Evolutionary conservation across 2,888 invertebrate species (phyloP).

Genomic region (Trypoxylon attenuatum): DNA sequence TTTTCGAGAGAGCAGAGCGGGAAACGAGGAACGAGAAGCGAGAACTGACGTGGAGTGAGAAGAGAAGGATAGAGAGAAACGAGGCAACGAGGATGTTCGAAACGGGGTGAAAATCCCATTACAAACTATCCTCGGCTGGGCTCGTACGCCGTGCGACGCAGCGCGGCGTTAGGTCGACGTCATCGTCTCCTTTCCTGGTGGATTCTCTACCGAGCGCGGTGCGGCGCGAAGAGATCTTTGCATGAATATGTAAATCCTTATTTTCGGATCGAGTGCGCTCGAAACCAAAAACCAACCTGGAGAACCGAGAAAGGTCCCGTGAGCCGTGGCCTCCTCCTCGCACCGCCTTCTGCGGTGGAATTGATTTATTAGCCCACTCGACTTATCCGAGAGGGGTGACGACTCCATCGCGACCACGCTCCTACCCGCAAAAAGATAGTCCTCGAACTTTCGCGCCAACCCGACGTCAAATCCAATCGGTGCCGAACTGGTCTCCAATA

Average conservation of each 20-base stretch:
- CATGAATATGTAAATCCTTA: constrained; percentile 75
- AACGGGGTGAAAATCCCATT: constrained; percentile 70
- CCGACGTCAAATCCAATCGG: no score
- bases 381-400: constrained; percentile 42
- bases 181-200: constrained; percentile 57
- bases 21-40: constrained; percentile 23
- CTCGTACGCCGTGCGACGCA: constrained; percentile 49
- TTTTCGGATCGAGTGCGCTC: constrained; percentile 73
- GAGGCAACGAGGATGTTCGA: constrained; percentile 13
- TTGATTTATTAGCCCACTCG: constrained; percentile 70
- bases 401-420: constrained; percentile 18
- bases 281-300: constrained; percentile 72
- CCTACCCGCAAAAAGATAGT: constrained; percentile 23
- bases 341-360: constrained; percentile 60
- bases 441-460: constrained; percentile 16
- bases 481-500: no score
- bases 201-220: no score
- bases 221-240: constrained; percentile 63
- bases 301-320: constrained; percentile 54
- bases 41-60: not conserved
- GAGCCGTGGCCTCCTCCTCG: constrained; percentile 21
- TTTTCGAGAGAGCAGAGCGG: constrained; percentile 19
- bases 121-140: constrained; percentile 66
- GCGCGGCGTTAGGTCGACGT: constrained; percentile 38
- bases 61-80: no score